These are phyloP conservation scores for Phalanger gymnotis DNA, from an alignment of 2,797 vertebrate genomes.

Conservation along the genomic window DNA sequence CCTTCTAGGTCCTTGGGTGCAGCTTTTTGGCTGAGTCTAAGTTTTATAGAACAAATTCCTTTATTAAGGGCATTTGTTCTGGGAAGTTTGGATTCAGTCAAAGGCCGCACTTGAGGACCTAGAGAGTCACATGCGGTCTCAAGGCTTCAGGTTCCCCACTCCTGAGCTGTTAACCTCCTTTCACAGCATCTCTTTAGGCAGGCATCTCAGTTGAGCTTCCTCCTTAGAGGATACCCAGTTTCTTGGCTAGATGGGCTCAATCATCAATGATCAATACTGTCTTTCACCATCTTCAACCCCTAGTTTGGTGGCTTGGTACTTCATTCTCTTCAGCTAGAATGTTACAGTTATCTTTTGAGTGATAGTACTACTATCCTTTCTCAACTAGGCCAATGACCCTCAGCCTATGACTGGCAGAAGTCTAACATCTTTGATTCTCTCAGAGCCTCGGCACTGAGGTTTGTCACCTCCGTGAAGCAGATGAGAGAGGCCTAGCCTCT, in stretches of 20 bases:
- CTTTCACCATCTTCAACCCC: not conserved
- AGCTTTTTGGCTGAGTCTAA: no score
- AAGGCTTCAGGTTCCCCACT: no score
- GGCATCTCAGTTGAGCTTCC: not conserved
- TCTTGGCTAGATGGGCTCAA: not conserved
- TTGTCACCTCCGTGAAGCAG: not conserved
- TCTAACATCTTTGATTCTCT: not conserved
- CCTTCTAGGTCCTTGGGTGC: no score
- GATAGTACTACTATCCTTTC: not conserved
- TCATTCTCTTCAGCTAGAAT: not conserved
- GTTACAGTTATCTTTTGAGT: not conserved
- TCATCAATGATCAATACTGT: not conserved
- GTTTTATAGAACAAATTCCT: no score
- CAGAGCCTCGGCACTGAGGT: not conserved
- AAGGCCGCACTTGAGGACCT: no score
- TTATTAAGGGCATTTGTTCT: no score
- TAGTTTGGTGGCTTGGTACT: not conserved
- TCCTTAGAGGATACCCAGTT: not conserved
- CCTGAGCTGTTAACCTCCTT: not conserved
- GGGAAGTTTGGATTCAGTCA: no score
- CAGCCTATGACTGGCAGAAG: not conserved
- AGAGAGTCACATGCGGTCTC: no score
- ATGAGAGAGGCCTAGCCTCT: not conserved
- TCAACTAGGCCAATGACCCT: not conserved
- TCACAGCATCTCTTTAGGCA: not conserved